phyloP scores from a whole-genome alignment of 2,888 invertebrate genomes.

The Kryphioiulus occultus region DNA sequence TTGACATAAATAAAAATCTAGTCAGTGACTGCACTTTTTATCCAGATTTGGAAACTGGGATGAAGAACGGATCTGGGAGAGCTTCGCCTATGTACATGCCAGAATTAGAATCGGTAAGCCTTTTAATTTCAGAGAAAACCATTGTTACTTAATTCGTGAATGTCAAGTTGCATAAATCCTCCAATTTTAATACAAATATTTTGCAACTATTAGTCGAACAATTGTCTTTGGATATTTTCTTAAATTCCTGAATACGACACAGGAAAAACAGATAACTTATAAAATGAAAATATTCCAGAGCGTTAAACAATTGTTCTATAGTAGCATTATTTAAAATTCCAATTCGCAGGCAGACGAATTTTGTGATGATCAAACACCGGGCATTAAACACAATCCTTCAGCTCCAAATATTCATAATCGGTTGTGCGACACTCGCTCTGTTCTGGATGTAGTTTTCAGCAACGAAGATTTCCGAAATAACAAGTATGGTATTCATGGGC shows the following conservation, averaged over 20 bases:
- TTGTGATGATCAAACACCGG: not conserved
- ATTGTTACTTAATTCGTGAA: no score
- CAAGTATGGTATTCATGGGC: not conserved
- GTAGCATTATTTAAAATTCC: no score
- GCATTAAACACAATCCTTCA: not conserved
- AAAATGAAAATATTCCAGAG: no score
- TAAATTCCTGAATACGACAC: no score
- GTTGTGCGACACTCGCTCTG: not conserved
- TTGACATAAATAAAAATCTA: not conserved
- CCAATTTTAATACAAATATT: no score
- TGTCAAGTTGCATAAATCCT: no score
- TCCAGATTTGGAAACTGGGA: not conserved
- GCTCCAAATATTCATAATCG: constrained; percentile 24
- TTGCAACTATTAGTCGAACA: no score
- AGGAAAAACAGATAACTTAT: no score
- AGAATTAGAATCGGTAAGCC: not conserved
- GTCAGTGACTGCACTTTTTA: constrained; percentile 35
- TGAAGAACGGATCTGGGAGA: not conserved
- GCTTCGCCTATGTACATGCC: constrained; percentile 38
- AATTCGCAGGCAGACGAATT: not conserved
- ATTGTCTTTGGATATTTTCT: no score
- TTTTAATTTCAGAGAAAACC: no score
- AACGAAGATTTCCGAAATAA: not conserved
- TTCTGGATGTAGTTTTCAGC: not conserved
- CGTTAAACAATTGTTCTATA: no score